Conservation (phyloP, 2,113 vertebrate species). For the Microtus pennsylvanicus region DNA sequence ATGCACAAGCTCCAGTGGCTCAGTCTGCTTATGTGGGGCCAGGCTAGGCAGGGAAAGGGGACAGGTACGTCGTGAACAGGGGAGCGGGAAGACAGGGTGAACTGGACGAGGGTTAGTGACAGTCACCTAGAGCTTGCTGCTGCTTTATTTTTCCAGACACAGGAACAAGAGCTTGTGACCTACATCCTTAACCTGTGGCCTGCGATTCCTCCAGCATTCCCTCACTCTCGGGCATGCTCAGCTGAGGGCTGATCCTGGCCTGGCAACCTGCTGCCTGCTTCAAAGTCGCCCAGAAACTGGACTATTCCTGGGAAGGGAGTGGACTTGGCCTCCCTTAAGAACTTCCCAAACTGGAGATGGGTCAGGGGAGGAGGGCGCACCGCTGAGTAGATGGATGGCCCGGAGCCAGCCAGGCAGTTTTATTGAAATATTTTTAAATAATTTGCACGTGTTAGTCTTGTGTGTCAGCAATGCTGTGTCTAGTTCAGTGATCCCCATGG, state of each 20-base stretch:
- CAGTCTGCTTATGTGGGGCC: not conserved
- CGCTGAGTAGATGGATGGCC: constrained; percentile 77
- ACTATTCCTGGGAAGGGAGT: not conserved
- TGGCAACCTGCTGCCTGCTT: not conserved
- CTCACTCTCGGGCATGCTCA: not conserved
- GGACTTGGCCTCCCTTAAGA: constrained; percentile 1
- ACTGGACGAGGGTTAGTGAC: not conserved
- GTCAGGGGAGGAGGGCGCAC: constrained; percentile 62
- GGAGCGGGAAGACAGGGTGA: not conserved
- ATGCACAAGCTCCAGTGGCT: not conserved
- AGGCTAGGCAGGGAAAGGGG: not conserved
- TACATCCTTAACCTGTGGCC: not conserved
- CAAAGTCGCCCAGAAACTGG: constrained; percentile 6
- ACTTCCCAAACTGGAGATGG: not conserved
- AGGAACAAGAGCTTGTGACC: not conserved
- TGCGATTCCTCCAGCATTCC: not conserved
- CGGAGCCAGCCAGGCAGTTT: constrained; percentile 84
- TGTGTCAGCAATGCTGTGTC: constrained; percentile 76
- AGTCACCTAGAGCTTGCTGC: not conserved
- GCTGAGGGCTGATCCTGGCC: not conserved
- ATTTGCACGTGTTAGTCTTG: constrained; percentile 80
- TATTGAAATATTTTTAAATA: constrained; percentile 84
- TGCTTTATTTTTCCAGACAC: constrained; percentile 52
- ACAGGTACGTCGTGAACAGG: not conserved
- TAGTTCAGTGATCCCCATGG: constrained; percentile 62